Evolutionary conservation across 2,113 vertebrate species (phyloP), one percentile per base, ranked within the genome.

Genomic region (Zapus hudsonius): DNA sequence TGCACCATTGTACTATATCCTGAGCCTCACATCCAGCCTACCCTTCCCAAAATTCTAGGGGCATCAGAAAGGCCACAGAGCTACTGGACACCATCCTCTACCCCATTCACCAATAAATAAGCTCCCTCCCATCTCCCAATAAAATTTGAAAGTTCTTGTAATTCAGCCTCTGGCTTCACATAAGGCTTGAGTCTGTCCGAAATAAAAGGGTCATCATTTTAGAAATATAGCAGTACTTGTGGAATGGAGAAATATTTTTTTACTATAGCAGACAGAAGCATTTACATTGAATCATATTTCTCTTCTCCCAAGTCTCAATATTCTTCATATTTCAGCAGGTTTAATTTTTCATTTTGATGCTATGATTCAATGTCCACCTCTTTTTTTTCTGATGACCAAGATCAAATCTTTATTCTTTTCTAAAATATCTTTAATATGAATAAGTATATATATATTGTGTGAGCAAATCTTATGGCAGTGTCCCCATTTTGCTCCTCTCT

Each of bases 331-430:
- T 95, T 96, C 84, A 94, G 83, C 75, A 64, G 36, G 33, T 86
- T 94, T 93, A 83, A 86, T 91, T 93, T 96, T 90, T 96, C 85
- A 93, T 86, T 88, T 67, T 92, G 82, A 87, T 83, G 87, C 80
- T 73, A 4, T 59, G 36, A 81, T 57, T 95, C 86, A 86, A 72
- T 40, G 4, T 86, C 52, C 52, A 52, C 52, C 11, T n/a, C n/a
- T n/a, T n/a, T n/a, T n/a, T n/a, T n/a, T n/a, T n/a, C n/a, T n/a
- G n/a, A n/a, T n/a, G n/a, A n/a, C n/a, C n/a, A n/a, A n/a, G n/a
- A n/a, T n/a, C n/a, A n/a, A n/a, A n/a, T n/a, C n/a, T n/a, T n/a
- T n/a, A n/a, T n/a, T n/a, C n/a, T n/a, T n/a, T n/a, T n/a, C n/a
- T n/a, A n/a, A n/a, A n/a, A n/a, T n/a, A n/a, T n/a, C n/a, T n/a